Percentiles rank a stretch among this genome's conserved stretches.
Conservation (phyloP, 2,113 vertebrate genomes). For the Tupaia tana region DNA sequence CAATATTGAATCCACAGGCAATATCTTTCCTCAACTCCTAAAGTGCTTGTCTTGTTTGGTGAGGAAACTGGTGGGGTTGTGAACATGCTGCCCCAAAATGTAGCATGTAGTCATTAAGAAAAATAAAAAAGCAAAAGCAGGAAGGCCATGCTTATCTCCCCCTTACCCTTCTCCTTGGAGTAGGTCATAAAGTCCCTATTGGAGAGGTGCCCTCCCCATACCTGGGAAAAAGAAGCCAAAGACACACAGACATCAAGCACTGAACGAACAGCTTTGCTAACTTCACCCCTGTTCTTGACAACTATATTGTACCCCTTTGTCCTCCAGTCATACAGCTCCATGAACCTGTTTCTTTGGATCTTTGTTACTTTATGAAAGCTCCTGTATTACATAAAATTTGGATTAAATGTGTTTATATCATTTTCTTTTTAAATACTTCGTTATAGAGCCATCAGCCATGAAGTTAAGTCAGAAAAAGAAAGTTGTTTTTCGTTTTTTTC, state of each 20-base stretch:
- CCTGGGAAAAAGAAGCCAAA: not conserved
- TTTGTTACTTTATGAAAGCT: not conserved
- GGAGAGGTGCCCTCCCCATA: not conserved
- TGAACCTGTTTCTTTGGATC: not conserved
- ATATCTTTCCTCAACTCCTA: not conserved
- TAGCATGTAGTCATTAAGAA: too few species aligned
- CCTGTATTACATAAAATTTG: not conserved
- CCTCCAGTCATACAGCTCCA: not conserved
- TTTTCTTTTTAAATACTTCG: not conserved
- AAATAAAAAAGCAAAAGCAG: not conserved
- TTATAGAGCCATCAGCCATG: too few species aligned
- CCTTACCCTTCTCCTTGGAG: not conserved
- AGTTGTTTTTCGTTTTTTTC: too few species aligned
- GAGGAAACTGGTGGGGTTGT: not conserved
- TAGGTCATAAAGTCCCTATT: not conserved
- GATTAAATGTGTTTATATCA: not conserved
- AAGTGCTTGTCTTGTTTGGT: not conserved
- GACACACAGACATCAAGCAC: not conserved
- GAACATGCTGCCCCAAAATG: not conserved
- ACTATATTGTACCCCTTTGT: not conserved
- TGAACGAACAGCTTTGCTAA: too few species aligned
- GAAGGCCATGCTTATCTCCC: not conserved
- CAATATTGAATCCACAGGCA: not conserved
- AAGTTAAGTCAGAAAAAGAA: too few species aligned
- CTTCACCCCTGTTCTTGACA: not conserved